Evolutionary conservation across 2,888 invertebrate genomes (phyloP), one percentile per base, ranked within the genome.

Genomic region (Ectropis crepuscularia): DNA sequence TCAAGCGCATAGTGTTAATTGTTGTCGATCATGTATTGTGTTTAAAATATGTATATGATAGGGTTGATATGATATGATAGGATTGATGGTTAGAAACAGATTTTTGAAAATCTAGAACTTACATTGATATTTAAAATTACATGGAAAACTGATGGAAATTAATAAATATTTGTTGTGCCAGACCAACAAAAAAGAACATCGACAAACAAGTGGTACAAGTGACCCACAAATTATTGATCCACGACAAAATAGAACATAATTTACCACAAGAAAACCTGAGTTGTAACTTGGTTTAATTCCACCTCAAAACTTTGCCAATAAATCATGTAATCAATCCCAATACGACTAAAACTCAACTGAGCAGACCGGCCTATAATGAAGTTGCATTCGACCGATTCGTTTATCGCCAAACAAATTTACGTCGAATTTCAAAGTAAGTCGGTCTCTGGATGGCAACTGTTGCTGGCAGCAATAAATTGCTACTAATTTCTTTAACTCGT

Each of bases 401-500:
- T 71, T 71, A 73, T 78, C 75, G 75, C 69, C 72, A 76, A 79
- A 79, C 74, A 78, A 79, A 77, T 77, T 51, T 76, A 78, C 76
- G 76, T 74, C 78, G 74, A 76, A 78, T 77, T 80, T 75, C 71
- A 73, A 77, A 78, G 73, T 77, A 73, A 77, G 74, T 59, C 63
- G 75, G 68, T 70, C 68, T 64, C 71, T 74, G 71, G 65, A 70
- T 77, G 77, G 79, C 78, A 82, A 80, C 80, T 78, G 74, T 72
- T 74, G 68, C 75, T 72, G 76, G 76, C 78, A 73, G 75, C 75
- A 73, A 80, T 79, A 81, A 82, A 80, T 81, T 80, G 77, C 75
- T 75, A 71, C 74, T 78, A 81, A 81, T 83, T 80, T 81, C 80
- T 83, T 82, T 75, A 74, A 77, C 75, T 75, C 61, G 58, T 63